Conservation (phyloP, 2,113 vertebrate species). For the Struthidea cinerea region DNA sequence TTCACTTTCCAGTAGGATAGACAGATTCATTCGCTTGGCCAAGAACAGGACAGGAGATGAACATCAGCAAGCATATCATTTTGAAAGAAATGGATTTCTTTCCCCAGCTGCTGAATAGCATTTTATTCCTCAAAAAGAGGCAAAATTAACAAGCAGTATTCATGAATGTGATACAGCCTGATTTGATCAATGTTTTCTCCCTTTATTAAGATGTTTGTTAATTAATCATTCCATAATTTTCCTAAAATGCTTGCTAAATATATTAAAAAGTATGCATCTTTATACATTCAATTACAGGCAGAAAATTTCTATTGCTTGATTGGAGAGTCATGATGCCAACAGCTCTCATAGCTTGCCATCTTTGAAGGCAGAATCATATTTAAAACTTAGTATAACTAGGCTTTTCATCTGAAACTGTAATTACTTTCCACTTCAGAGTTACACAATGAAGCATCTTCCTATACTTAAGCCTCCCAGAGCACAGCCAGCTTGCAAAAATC, state of each 20-base stretch:
- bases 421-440: constrained; percentile 61
- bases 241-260: neutral
- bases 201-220: constrained; percentile 38
- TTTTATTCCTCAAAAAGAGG: neutral
- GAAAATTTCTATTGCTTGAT: constrained; percentile 17
- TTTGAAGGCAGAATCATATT: constrained; percentile 54
- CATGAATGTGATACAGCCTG: neutral
- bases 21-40: neutral
- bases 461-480: neutral
- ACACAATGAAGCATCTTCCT: constrained; percentile 50
- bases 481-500: neutral
- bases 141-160: neutral
- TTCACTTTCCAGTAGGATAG: neutral
- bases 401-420: constrained; percentile 56
- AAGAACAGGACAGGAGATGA: neutral
- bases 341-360: constrained; percentile 4
- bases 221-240: constrained; percentile 6
- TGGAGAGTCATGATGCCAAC: constrained; percentile 16
- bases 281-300: constrained; percentile 31
- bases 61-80: neutral
- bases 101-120: neutral
- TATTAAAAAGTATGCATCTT: neutral
- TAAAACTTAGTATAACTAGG: constrained; percentile 48
- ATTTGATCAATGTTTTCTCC: constrained; percentile 40
- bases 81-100: neutral